These are phyloP conservation scores for Alosa sapidissima DNA, from an alignment of 2,797 vertebrate genomes.

Conservation along the genomic window DNA sequence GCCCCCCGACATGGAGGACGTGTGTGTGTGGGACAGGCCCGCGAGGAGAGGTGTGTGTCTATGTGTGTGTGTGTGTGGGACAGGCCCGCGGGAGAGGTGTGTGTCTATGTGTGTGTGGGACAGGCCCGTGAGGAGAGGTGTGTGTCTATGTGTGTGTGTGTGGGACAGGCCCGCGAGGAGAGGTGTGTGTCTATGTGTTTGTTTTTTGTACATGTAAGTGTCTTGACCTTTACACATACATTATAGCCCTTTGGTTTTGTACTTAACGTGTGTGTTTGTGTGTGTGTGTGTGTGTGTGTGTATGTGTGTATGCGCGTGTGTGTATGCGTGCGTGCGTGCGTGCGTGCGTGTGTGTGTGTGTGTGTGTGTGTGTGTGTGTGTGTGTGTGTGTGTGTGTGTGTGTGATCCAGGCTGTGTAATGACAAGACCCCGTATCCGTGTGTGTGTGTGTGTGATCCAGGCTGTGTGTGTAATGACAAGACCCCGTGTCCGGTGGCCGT, in stretches of 20 bases:
- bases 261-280: background rate
- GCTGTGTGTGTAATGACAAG: conserved; percentile 92
- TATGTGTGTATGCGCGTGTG: background rate
- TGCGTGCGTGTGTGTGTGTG: conserved; percentile 28
- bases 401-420: no score
- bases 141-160: background rate
- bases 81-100: conserved; percentile 77
- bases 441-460: conserved; percentile 57
- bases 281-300: background rate
- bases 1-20: conserved; percentile 89
- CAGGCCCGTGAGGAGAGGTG: conserved; percentile 89
- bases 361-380: conserved; percentile 26
- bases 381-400: conserved; percentile 26
- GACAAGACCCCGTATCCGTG: no score
- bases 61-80: conserved; percentile 56
- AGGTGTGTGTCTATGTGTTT: conserved; percentile 1
- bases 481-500: conserved; percentile 83
- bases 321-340: conserved; percentile 12
- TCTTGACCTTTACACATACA: background rate
- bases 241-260: background rate
- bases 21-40: conserved; percentile 90
- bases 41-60: conserved; percentile 85
- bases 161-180: background rate
- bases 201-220: background rate
- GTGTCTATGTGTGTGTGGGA: conserved; percentile 84